Base-by-base conservation (phyloP, 2,797 vertebrate genomes). In the Psittacula echo region DNA sequence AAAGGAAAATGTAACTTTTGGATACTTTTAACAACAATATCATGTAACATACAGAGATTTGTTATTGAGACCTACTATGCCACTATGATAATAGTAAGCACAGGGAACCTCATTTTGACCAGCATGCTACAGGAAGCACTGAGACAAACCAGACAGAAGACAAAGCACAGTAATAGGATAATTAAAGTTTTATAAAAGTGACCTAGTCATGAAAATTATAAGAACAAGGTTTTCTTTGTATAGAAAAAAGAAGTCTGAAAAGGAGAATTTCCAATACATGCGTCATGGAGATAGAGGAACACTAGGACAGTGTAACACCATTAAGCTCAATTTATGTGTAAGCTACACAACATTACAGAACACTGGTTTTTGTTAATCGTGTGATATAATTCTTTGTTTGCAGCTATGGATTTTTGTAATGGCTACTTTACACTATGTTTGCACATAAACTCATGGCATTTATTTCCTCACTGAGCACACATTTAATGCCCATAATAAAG, bases 401-500 rank as follows among this genome's bases (percentile, higher is more conserved):
- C 80, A 73, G 66, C 42, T 66, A 89, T 56, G 26, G 74, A 89
- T 70, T 66, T 90, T 96, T 78, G 58, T 74, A 87, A 85, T 80
- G 60, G 44, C 60, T 95, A 82, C 41, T 93, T 97, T 93, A 48
- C 37, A 74, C 93, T 89, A 84, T 73, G 10, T 10, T 76, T 61
- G 41, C 37, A 37, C 17, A 76, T 82, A 92, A 92, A 73, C 62
- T 44, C 50, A 19, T 34, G 85, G 15, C 65, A 66, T 72, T 95
- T 92, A 95, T 89, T 96, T 80, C 47, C 71, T 92, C 61, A 82
- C 45, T 45, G 24, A 94, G 74, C 66, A 88, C 71, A 86, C 13
- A 73, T 86, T 95, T 95, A 93, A 71, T 90, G 45, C 29, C 45
- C 75, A 27, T 65, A 89, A 75, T 92, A 96, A 96, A 95, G 53